Base-by-base conservation (phyloP, 1,140 invertebrate genomes). In the Psilanteris sp. region DNA sequence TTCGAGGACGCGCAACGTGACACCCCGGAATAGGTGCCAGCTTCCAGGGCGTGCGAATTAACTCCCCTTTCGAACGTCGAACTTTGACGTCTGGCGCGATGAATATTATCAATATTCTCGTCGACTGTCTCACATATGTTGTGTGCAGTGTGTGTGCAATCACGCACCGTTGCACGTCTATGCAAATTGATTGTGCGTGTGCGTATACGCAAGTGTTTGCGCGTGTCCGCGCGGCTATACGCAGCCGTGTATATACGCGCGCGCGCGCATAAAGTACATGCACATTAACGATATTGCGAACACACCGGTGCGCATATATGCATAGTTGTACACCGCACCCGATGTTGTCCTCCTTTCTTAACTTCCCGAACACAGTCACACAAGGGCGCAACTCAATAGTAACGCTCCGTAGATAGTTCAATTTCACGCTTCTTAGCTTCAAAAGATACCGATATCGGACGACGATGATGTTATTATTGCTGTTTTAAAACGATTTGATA, bases 351-450 rank as follows among this genome's bases (percentile, higher is more conserved):
- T 46, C 59, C 55, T 78, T 74, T 48, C 68, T 79, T 50, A 77
- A 66, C 77, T 78, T 26, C 52, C 54, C 22, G 18, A 50, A 71
- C 74, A 67, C 74, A 67, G 18, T 62, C 75, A 84, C 82, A 84
- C 82, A 78, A 82, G 67, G 79, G 66, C 72, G 82, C 82, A 83
- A 83, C 75, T 82, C 79, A 82, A 85, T 81, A 84, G 84, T 82
- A 81, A 84, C 76, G 79, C 80, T 85, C 80, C 80, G 81, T 85
- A 84, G 83, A 85, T 85, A 83, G 84, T 79, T 73, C 66, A 78
- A 81, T 83, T 75, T 83, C 80, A 85, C 83, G 83, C 82, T 84
- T 84, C 75, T 79, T 82, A 83, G 83, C 80, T 85, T 85, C 80
- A 83, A 79, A 59, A 66, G 48, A 61, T 71, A 61, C 41, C 44